Evolutionary conservation across 2,113 vertebrate species (phyloP).

Genomic region (Sinocyclocheilus anshuiensis): DNA sequence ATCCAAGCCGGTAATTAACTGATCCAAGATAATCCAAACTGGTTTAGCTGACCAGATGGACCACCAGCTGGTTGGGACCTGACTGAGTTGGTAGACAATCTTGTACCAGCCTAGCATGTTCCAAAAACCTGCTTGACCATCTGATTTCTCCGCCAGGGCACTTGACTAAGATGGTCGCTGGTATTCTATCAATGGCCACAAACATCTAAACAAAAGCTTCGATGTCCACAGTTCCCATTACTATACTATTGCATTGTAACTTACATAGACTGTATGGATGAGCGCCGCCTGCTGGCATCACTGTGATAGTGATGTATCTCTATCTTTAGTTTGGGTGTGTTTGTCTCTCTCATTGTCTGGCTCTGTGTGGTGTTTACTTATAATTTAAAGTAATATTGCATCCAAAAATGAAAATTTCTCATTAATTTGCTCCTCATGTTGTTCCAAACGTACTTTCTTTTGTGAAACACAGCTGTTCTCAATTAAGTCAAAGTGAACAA

Average conservation of each 20-base stretch:
- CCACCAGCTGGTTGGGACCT: background rate
- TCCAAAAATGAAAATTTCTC: background rate
- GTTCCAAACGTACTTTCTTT: background rate
- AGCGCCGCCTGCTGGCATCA: background rate
- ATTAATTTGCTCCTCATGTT: background rate
- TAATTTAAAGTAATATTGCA: background rate
- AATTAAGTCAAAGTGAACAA: background rate
- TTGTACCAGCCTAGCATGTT: conserved; percentile 3
- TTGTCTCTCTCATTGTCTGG: background rate
- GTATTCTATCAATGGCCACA: background rate
- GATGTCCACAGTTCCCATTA: background rate
- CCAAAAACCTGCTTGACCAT: conserved; percentile 20
- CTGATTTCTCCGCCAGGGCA: background rate
- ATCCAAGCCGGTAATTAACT: background rate
- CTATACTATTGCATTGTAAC: background rate
- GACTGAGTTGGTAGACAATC: conserved; percentile 8
- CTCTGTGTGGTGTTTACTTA: background rate
- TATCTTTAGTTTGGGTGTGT: background rate
- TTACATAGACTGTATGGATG: background rate
- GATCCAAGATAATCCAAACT: conserved; percentile 3
- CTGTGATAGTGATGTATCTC: background rate
- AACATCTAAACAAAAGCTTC: background rate
- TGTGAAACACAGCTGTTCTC: background rate
- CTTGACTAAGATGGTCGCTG: background rate
- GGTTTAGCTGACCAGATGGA: conserved; percentile 26